phyloP scores from a whole-genome alignment of 2,113 vertebrate species.

The Thalassoma bifasciatum region DNA sequence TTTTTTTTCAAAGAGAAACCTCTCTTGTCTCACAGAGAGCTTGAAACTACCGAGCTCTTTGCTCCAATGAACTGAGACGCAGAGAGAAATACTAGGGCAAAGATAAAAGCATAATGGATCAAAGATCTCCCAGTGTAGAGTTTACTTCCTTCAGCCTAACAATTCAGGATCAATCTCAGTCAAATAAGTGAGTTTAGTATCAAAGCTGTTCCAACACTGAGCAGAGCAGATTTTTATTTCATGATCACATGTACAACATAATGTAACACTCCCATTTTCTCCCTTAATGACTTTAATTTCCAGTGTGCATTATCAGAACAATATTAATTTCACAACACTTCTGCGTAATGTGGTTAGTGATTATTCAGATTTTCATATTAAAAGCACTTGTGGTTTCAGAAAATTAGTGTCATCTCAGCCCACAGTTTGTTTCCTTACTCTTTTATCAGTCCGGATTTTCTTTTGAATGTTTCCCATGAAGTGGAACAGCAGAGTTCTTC shows the following conservation, averaged over 20 bases:
- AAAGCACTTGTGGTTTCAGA: constrained; percentile 80
- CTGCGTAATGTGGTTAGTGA: constrained; percentile 59
- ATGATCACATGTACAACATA: constrained; percentile 70
- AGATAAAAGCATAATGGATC: neutral
- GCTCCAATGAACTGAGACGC: constrained; percentile 16
- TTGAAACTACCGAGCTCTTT: constrained; percentile 5
- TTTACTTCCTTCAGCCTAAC: neutral
- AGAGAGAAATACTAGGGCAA: neutral
- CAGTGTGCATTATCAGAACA: constrained; percentile 55
- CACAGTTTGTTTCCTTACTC: constrained; percentile 13
- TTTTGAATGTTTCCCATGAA: constrained; percentile 36
- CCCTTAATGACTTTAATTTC: constrained; percentile 27
- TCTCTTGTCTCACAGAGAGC: constrained; percentile 8
- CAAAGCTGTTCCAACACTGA: constrained; percentile 46
- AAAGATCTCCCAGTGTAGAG: constrained; percentile 2
- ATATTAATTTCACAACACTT: constrained; percentile 65
- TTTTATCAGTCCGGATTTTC: constrained; percentile 42
- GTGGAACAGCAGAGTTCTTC: constrained; percentile 32
- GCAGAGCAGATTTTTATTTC: constrained; percentile 66
- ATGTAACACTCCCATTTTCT: constrained; percentile 36
- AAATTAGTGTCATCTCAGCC: constrained; percentile 59
- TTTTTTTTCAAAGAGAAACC: constrained; percentile 21
- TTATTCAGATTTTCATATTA: constrained; percentile 53
- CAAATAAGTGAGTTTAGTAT: constrained; percentile 4
- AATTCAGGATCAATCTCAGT: neutral